phyloP scores from a whole-genome alignment of 2,888 invertebrate species.

The Minunthozetes semirufus region DNA sequence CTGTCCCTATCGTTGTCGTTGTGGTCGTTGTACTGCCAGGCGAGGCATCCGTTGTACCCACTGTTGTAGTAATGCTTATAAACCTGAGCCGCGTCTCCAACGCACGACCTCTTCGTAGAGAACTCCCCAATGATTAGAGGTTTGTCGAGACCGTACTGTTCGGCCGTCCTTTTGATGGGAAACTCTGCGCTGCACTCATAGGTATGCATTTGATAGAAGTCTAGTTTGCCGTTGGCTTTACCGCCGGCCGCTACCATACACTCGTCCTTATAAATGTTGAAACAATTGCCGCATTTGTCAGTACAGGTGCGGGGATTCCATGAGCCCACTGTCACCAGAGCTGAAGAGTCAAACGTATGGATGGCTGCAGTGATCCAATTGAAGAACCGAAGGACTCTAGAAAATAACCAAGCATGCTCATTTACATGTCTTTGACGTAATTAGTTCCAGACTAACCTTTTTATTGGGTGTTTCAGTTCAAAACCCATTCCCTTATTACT shows the following conservation, averaged over 20 bases:
- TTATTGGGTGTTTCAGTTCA: neutral
- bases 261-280: neutral
- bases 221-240: neutral
- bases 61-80: conserved; percentile 13
- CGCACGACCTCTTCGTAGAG: conserved; percentile 10
- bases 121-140: conserved; percentile 4
- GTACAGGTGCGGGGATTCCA: conserved; percentile 10
- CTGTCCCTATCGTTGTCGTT: conserved; percentile 14
- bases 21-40: conserved; percentile 22
- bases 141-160: conserved; percentile 1
- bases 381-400: neutral
- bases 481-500: conserved; percentile 7
- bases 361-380: conserved; percentile 1
- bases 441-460: neutral
- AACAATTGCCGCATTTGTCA: neutral
- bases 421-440: neutral
- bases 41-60: neutral
- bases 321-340: conserved; percentile 17
- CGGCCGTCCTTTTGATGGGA: neutral
- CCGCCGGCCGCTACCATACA: conserved; percentile 4
- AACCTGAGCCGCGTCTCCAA: neutral
- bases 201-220: conserved; percentile 15
- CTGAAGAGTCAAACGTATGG: neutral
- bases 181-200: neutral
- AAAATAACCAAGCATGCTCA: neutral